Evolutionary conservation across 2,797 vertebrate genomes (phyloP), one percentile per base, ranked within the genome.

Genomic region (Masticophis lateralis): DNA sequence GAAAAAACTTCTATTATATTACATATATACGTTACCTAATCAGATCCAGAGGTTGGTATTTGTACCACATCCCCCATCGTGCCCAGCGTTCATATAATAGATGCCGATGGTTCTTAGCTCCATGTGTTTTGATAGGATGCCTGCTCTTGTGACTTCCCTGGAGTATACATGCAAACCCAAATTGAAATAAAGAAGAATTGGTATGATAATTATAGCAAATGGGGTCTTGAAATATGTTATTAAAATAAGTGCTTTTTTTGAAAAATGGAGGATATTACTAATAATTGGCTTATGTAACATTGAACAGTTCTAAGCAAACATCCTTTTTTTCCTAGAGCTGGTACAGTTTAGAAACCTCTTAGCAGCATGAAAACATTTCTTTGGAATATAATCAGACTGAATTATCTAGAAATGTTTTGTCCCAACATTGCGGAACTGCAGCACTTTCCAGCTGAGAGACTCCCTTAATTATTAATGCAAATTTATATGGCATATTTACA

Each of bases 11-110:
- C 20, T 79, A 90, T 56, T 91, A 91, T 60, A 25, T 86, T 95
- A 51, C 93, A 88, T 28, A 47, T 37, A 37, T 74, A 74, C 2
- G 89, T 88, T 98, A 99, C 99, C 99, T 99, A 98, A 99, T 99
- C 96, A 99, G 98, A 96, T 99, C 99, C 74, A 99, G 98, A 87
- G 99, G 99, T 74, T 99, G 99, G 96, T 99, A 99, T 96, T 99
- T 99, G 97, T 99, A 99, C 99, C 99, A 99, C 97, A 99, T 99
- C 14, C 99, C 99, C 99, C 99, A 99, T 89, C 99, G 98, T 91
- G 99, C 99, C 99, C 99, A 99, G 6, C 99, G 98, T 96, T 99
- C 99, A 37, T 99, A 99, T n/a, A 99, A 97, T 14, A 99, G 98
- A 94, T 99, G 99, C 32, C 99, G 98, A 96, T 99, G 99, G 96